Evolutionary conservation across 2,888 invertebrate genomes (phyloP), one percentile per base, ranked within the genome.

Genomic region (Plutella xylostella): DNA sequence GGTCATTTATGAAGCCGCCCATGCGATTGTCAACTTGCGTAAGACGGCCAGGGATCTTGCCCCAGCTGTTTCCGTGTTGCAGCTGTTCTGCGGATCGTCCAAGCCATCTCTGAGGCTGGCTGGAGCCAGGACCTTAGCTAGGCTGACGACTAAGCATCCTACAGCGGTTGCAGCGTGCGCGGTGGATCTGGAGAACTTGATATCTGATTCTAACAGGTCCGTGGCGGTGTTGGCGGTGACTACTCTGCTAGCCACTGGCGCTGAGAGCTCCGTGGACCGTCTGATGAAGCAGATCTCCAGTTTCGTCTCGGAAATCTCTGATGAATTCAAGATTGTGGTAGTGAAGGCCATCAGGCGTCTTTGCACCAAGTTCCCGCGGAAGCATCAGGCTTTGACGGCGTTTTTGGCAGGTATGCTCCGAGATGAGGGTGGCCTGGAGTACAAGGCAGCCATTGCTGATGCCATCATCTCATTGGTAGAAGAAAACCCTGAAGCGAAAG

Each of bases 221-320:
- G 98, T 99, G 41, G 99, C 99, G 0, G 99, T 99, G 0, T 76
- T 99, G 52, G 99, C 99, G 20, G 99, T 99, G 34, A 99, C 99
- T 0, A 99, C 99, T 0, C 83, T 99, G 1, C 79, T 99, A 6
- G 99, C 99, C 67, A 99, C 98, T 1, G 99, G 98, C 1, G 97
- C 96, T 0, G 99, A 99, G 70, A 95, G 95, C 45, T 98, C 97
- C 0, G 97, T 99, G 0, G 99, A 99, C 66, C 88, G 99, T 44
- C 82, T 99, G n/a, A 98, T 99, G 98, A 99, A 99, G 71, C 98
- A 99, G 75, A 99, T 99, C 51, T 94, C 97, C 0, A 92, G 94
- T 7, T 99, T 99, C 68, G 98, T 99, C 31, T 95, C 95, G 0
- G 99, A 99, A 79, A 99, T 99, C 53, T 96, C 97, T 0, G 99